Conservation (phyloP, 2,797 vertebrate species). For the Bryconaethiops microstoma region DNA sequence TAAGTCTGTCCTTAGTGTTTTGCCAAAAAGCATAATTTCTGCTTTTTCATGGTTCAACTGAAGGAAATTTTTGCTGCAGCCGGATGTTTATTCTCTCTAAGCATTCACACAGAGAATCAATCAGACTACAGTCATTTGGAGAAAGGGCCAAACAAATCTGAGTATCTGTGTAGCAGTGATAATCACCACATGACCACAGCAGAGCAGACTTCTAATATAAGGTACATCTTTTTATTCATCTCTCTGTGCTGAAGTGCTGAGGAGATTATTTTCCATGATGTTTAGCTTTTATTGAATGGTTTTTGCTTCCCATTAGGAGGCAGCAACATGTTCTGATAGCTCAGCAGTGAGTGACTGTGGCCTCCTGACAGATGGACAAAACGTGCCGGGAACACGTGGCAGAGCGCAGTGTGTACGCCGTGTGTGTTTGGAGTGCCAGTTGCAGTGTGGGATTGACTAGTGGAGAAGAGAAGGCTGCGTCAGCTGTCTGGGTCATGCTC, state of each 20-base stretch:
- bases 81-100: too few relatives aligned
- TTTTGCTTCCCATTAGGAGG: conserved; percentile 7
- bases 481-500: conserved; percentile 53
- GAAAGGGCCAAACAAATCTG: too few relatives aligned
- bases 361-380: conserved; percentile 52
- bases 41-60: too few relatives aligned
- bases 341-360: conserved; percentile 24
- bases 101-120: too few relatives aligned
- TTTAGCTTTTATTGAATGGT: conserved; percentile 36
- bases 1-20: too few relatives aligned
- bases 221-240: conserved; percentile 2
- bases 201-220: not conserved
- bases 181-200: not conserved
- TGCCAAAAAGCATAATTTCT: too few relatives aligned
- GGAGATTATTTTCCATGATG: conserved; percentile 33
- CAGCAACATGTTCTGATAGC: conserved; percentile 24
- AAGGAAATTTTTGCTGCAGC: too few relatives aligned
- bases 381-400: conserved; percentile 54
- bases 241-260: conserved; percentile 10
- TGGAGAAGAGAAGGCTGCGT: conserved; percentile 8
- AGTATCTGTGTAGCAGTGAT: too few relatives aligned
- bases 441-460: conserved; percentile 3
- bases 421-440: not conserved
- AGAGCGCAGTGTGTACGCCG: conserved; percentile 5
- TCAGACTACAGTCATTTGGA: too few relatives aligned